Conservation (phyloP, 2,113 vertebrate species). For the Bos indicus region DNA sequence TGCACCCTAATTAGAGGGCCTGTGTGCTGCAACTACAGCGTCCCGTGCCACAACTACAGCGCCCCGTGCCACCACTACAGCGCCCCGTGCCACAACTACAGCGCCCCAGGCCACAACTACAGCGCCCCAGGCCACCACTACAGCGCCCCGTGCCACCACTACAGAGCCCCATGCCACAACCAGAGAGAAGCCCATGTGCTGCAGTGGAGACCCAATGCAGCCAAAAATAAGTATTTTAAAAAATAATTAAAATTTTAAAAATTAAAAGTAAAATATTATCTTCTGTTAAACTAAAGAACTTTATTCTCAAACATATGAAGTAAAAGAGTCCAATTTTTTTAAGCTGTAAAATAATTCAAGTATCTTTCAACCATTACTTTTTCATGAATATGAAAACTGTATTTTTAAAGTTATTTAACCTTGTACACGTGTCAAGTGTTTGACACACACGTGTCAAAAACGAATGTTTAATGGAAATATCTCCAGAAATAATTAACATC, state of each 20-base stretch:
- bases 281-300: background rate
- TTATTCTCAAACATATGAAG: background rate
- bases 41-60: accelerated
- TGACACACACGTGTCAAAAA: background rate
- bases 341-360: slow-evolving; percentile 10
- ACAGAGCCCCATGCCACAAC: accelerated
- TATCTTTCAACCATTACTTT: background rate
- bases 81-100: accelerated
- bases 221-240: background rate
- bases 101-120: accelerated
- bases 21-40: background rate
- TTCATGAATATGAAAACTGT: background rate
- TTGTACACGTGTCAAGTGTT: background rate
- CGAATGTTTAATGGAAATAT: background rate
- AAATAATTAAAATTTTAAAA: background rate
- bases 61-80: accelerated
- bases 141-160: no score
- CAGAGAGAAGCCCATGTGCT: background rate
- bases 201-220: background rate
- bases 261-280: background rate
- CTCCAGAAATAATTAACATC: background rate
- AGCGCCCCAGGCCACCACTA: no score
- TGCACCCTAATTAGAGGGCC: background rate
- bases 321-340: background rate
- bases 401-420: slow-evolving; percentile 2